Percentiles rank a stretch among this genome's conserved stretches.
Evolutionary conservation across 2,113 vertebrate genomes (phyloP).

Genomic region (Microcebus lehilahytsara): DNA sequence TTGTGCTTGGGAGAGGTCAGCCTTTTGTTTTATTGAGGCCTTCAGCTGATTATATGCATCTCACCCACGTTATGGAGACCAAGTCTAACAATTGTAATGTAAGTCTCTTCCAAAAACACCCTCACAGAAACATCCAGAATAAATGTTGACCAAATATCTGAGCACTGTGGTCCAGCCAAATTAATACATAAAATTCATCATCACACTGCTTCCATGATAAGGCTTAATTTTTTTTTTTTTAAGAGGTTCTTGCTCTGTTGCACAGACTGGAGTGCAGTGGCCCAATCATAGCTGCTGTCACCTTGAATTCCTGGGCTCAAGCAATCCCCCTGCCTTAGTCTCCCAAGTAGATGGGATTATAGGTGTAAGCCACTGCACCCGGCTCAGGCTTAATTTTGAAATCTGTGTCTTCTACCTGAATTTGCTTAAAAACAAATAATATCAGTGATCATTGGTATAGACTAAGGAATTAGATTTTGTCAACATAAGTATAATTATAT

Average conservation of each 20-base stretch:
- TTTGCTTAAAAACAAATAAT: conserved; percentile 3
- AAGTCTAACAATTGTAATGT: neutral
- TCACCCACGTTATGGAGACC: neutral
- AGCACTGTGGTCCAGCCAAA: neutral
- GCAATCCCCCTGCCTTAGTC: too few relatives aligned
- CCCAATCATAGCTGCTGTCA: too few relatives aligned
- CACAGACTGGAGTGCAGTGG: too few relatives aligned
- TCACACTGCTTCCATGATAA: neutral
- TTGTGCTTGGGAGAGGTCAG: neutral
- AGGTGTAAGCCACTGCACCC: too few relatives aligned
- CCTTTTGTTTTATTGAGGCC: neutral
- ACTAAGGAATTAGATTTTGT: neutral
- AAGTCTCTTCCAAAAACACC: neutral
- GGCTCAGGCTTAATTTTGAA: neutral
- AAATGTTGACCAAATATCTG: neutral
- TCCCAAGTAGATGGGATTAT: too few relatives aligned
- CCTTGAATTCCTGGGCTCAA: too few relatives aligned
- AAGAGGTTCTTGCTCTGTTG: too few relatives aligned
- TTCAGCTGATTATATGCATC: neutral
- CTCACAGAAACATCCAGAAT: neutral
- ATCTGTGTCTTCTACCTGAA: neutral
- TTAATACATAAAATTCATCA: neutral
- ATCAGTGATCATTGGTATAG: neutral
- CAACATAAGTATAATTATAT: neutral
- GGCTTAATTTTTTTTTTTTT: neutral